Evolutionary conservation across 1,140 invertebrate species (phyloP).

Genomic region (Proales similis): DNA sequence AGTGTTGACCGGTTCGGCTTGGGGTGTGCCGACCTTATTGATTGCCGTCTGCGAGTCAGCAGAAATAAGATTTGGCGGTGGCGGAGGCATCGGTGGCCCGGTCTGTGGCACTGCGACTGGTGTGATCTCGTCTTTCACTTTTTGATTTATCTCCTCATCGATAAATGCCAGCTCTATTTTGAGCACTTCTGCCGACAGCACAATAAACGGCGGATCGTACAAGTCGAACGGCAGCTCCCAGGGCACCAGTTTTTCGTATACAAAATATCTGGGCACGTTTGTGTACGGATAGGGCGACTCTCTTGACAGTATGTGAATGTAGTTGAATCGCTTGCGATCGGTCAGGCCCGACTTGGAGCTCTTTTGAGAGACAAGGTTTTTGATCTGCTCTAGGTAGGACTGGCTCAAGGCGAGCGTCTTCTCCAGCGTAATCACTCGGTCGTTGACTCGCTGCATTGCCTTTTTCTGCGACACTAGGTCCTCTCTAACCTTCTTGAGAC

Average conservation of each 20-base stretch:
- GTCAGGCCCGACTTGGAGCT: constrained; percentile 8
- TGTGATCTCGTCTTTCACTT: constrained; percentile 20
- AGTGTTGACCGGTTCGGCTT: neutral
- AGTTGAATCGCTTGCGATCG: constrained; percentile 21
- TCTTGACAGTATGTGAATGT: constrained; percentile 37
- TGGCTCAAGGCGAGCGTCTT: constrained; percentile 17
- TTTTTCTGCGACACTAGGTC: constrained; percentile 17
- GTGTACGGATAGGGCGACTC: constrained; percentile 31
- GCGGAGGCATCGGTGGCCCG: neutral
- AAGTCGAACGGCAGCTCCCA: constrained; percentile 23
- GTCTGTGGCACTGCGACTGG: neutral
- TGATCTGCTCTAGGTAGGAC: constrained; percentile 31
- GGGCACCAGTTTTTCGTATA: constrained; percentile 8
- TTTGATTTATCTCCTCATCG: constrained; percentile 37
- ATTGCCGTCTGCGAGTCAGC: neutral
- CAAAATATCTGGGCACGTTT: constrained; percentile 8
- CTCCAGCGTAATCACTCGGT: constrained; percentile 29
- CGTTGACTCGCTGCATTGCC: constrained; percentile 20
- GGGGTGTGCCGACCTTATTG: neutral
- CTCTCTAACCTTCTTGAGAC: constrained; percentile 32
- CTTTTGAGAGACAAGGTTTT: constrained; percentile 33
- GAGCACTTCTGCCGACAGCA: constrained; percentile 4
- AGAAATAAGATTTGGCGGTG: neutral
- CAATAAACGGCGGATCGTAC: constrained; percentile 30
- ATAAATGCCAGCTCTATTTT: constrained; percentile 30